Evolutionary conservation across 2,888 invertebrate species (phyloP).

Genomic region (Coenonympha glycerion): DNA sequence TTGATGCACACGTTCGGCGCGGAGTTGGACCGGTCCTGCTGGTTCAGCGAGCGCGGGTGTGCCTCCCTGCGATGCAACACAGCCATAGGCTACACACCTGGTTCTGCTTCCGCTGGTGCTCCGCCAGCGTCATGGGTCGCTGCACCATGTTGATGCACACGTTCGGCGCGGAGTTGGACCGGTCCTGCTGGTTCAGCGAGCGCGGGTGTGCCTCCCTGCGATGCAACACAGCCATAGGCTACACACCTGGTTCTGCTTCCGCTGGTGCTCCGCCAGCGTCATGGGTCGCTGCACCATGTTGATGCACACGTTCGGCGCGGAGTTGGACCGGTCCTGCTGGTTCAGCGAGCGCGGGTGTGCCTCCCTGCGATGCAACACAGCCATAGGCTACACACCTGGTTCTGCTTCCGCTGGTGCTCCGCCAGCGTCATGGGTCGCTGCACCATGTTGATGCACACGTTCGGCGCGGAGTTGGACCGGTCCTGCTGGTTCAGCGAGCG

Average conservation of each 20-base stretch:
- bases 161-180: constrained; percentile 98
- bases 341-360: constrained; percentile 87
- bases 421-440: constrained; percentile 71
- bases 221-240: no score
- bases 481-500: constrained; percentile 90
- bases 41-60: constrained; percentile 87
- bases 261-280: constrained; percentile 72
- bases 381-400: constrained; percentile 52
- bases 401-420: constrained; percentile 67
- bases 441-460: constrained; percentile 92
- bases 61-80: no score
- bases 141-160: constrained; percentile 90
- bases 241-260: constrained; percentile 56
- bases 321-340: constrained; percentile 95
- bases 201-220: no score
- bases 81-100: no score
- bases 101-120: constrained; percentile 64
- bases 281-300: constrained; percentile 79
- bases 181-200: constrained; percentile 89
- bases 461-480: constrained; percentile 97
- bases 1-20: constrained; percentile 98
- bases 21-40: constrained; percentile 95
- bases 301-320: constrained; percentile 97
- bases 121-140: constrained; percentile 71
- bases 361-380: no score